Conservation (phyloP, 2,888 invertebrate species). For the Trichopoda pennipes region DNA sequence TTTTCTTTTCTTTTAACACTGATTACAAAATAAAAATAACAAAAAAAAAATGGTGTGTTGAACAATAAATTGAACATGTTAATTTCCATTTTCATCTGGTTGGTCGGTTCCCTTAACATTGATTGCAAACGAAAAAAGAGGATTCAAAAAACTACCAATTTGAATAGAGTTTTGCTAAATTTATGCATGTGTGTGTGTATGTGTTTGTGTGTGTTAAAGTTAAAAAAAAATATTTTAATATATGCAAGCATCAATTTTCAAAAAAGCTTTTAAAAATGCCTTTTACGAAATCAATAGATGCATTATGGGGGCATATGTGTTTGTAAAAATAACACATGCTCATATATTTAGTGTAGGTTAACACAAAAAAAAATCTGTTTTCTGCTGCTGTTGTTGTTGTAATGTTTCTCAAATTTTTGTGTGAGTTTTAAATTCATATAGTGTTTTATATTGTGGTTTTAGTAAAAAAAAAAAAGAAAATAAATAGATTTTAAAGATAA, state of each 20-base stretch:
- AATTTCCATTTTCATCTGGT: background rate
- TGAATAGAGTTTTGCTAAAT: conserved; percentile 33
- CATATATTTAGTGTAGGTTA: background rate
- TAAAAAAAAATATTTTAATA: conserved; percentile 13
- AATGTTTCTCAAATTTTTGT: conserved; percentile 15
- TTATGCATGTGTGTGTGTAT: conserved; percentile 37
- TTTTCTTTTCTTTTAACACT: too few relatives aligned
- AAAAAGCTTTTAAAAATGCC: conserved; percentile 31
- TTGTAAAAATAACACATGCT: conserved; percentile 18
- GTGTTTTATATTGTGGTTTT: conserved; percentile 28
- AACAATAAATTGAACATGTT: background rate
- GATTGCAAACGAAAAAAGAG: conserved; percentile 11
- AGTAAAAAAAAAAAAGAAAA: conserved; percentile 34
- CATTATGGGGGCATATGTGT: conserved; percentile 19
- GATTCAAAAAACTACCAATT: conserved; percentile 1
- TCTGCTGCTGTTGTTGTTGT: conserved; percentile 1
- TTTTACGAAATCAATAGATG: conserved; percentile 50
- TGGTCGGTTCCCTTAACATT: conserved; percentile 3
- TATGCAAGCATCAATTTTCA: conserved; percentile 38
- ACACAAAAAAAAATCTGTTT: background rate
- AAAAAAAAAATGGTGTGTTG: too few relatives aligned
- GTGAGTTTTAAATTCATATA: conserved; percentile 24
- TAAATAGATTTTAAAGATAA: conserved; percentile 48
- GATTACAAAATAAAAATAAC: too few relatives aligned
- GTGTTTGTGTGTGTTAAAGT: conserved; percentile 21